Conservation (phyloP, 2,888 invertebrate species). For the Scaptomyza caliginosa region DNA sequence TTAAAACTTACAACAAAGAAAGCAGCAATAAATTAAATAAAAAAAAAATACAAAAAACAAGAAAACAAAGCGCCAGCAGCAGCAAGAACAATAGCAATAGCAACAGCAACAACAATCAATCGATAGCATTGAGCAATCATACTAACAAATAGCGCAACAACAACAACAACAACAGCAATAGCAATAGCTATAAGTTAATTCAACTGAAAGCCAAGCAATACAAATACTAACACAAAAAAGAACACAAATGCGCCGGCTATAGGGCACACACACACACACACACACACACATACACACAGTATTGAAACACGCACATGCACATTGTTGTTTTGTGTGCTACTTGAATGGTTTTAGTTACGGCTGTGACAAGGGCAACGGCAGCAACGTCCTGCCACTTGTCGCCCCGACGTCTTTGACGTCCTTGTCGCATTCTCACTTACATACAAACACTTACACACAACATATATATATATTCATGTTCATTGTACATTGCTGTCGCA, state of each 20-base stretch:
- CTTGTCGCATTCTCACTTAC: constrained; percentile 32
- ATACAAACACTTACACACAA: constrained; percentile 23
- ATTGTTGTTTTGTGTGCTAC: constrained; percentile 19
- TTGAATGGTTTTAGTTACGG: constrained; percentile 41
- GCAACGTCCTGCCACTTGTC: constrained; percentile 42
- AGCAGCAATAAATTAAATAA: constrained; percentile 11
- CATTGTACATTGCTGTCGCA: constrained; percentile 30
- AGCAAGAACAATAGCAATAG: constrained; percentile 11
- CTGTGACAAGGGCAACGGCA: constrained; percentile 4
- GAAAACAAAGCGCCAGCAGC: constrained; percentile 12
- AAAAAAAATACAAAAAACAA: not conserved
- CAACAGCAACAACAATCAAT: constrained; percentile 52
- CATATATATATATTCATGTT: constrained; percentile 27
- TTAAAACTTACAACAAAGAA: constrained; percentile 12
- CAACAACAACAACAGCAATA: constrained; percentile 37
- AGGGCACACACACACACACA: constrained; percentile 7
- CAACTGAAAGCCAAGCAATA: constrained; percentile 45
- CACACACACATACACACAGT: not conserved
- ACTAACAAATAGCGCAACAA: constrained; percentile 39
- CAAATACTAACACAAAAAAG: constrained; percentile 16
- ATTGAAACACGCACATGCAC: constrained; percentile 37
- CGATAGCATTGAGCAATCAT: constrained; percentile 39
- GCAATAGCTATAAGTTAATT: constrained; percentile 32
- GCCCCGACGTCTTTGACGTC: constrained; percentile 39
- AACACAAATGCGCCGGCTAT: constrained; percentile 42